Conservation (phyloP, 2,888 invertebrate genomes). For the Laspeyria flexula region DNA sequence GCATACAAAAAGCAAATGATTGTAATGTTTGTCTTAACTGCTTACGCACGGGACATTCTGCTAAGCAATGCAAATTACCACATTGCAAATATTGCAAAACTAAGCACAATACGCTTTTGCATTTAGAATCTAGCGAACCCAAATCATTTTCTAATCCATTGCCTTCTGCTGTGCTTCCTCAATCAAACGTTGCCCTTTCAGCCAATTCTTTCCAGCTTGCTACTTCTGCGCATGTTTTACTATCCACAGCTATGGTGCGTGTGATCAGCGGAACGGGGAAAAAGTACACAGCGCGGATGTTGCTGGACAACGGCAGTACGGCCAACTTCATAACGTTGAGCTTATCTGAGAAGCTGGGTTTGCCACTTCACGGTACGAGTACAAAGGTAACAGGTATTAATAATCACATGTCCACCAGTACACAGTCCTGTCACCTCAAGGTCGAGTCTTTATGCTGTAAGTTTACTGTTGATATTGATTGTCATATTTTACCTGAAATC, state of each 20-base stretch:
- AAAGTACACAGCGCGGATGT: too few species aligned
- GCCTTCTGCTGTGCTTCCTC: constrained; percentile 1
- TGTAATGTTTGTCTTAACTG: background rate
- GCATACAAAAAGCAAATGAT: background rate
- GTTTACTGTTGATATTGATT: background rate
- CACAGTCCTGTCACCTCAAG: constrained; percentile 5
- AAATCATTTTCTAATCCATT: background rate
- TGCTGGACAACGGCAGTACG: constrained; percentile 12
- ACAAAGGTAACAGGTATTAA: constrained; percentile 18
- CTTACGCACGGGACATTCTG: background rate
- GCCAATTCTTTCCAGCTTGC: constrained; percentile 8
- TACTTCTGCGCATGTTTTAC: constrained; percentile 10
- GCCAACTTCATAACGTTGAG: constrained; percentile 9
- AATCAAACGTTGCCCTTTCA: background rate
- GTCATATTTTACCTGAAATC: constrained; percentile 12
- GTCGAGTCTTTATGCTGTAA: constrained; percentile 8
- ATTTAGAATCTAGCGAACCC: background rate
- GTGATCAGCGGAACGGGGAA: too few species aligned
- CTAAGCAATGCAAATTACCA: background rate
- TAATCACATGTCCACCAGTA: constrained; percentile 7
- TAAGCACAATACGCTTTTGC: constrained; percentile 3
- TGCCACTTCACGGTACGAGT: constrained; percentile 14
- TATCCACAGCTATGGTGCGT: constrained; percentile 11
- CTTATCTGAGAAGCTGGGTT: constrained; percentile 17
- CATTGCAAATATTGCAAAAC: constrained; percentile 4